Evolutionary conservation across 92 coral and sea anemone genomes (phyloP).

Genomic region (Porites cylindrica): DNA sequence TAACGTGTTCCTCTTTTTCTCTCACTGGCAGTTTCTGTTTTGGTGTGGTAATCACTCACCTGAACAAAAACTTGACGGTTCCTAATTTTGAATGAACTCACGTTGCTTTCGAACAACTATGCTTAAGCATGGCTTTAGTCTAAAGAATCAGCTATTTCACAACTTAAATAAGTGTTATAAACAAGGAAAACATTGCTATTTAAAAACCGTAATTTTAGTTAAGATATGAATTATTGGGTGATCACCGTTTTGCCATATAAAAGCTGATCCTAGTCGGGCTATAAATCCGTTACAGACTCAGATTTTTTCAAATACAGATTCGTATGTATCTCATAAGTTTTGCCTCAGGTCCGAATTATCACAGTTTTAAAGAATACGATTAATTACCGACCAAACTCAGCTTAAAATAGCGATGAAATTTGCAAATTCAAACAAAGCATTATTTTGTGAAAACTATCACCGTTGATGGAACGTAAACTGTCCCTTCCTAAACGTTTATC

Average conservation of each 20-base stretch:
- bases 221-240: neutral
- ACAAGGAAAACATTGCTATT: neutral
- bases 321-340: neutral
- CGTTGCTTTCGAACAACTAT: neutral
- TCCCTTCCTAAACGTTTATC: neutral
- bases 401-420: neutral
- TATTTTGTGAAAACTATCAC: slow-evolving; percentile 12
- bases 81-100: slow-evolving; percentile 2
- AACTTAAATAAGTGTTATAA: neutral
- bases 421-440: slow-evolving; percentile 36
- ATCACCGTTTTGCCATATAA: neutral
- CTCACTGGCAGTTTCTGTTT: neutral
- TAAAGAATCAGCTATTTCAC: neutral
- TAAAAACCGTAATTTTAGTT: neutral
- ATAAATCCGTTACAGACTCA: neutral
- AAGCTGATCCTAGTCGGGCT: neutral
- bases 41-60: slow-evolving; percentile 25
- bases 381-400: neutral
- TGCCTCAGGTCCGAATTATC: neutral
- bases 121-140: neutral
- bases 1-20: too few species aligned
- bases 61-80: slow-evolving; percentile 20
- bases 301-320: neutral
- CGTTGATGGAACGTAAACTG: slow-evolving; percentile 28
- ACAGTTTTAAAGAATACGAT: neutral